Evolutionary conservation across 1,140 invertebrate species (phyloP), one percentile per base, ranked within the genome.

Genomic region (Pseudomyrmex dendroicus): DNA sequence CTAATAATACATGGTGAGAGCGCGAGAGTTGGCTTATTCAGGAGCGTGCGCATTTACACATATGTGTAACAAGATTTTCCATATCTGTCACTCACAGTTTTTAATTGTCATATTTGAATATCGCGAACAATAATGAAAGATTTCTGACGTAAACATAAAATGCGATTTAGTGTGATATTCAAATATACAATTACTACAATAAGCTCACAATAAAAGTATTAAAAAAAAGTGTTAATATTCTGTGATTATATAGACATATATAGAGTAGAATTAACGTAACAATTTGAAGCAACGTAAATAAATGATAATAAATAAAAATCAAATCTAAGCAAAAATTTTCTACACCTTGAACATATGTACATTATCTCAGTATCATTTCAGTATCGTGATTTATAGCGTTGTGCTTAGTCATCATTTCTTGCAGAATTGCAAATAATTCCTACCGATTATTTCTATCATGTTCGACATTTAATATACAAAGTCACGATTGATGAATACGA

Each of bases 401-500:
- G 12, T 1, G 76, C 76, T 70, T 80, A 61, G 76, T 80, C 76
- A 80, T 80, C 76, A 35, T 59, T 50, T 2, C 54, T 80, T 80
- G 76, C 76, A 61, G 17, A 20, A 50, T 59, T 3, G 76, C 76
- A 80, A 80, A 80, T 80, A n/a, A 80, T n/a, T 25, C 17, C 20
- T 20, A 9, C 20, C 10, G 4, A 44, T 46, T 9, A 17, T 12
- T 70, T 70, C 64, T 35, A 70, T 7, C n/a, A 12, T 61, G n/a
- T 80, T 50, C 66, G 20, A 59, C 2, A 80, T 50, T 70, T 68
- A 68, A n/a, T 56, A 17, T 13, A 70, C 35, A 2, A 12, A 57
- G 70, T 12, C 25, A 17, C 67, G 67, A 82, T 72, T 72, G 73
- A 20, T 20, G 20, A 20, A n/a, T n/a, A n/a, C n/a, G n/a, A n/a